Evolutionary conservation across 2,888 invertebrate genomes (phyloP).

Genomic region (Stegophylla sp.): DNA sequence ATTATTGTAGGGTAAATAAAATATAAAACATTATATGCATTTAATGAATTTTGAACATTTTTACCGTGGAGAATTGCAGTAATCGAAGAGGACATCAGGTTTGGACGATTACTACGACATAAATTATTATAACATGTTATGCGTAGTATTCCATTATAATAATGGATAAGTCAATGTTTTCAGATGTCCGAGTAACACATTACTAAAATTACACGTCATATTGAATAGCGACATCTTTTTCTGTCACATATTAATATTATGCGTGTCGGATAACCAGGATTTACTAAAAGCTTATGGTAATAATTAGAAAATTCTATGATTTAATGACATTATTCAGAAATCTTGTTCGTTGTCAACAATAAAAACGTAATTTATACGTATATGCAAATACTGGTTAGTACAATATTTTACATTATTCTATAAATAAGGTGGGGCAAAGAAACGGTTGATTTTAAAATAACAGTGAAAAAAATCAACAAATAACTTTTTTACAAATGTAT

Average conservation of each 20-base stretch:
- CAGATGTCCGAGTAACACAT: background rate
- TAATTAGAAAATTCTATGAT: background rate
- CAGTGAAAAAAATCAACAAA: no score
- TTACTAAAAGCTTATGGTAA: slow-evolving; percentile 49
- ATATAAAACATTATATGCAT: no score
- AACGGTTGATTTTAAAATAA: no score
- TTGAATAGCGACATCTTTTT: no score
- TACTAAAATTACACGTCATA: no score
- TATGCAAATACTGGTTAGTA: background rate
- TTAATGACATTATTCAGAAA: background rate
- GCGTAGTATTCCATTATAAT: background rate
- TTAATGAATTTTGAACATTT: no score
- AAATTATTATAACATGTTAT: slow-evolving; percentile 24
- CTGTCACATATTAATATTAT: no score
- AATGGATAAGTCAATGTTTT: slow-evolving; percentile 14
- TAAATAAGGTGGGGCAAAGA: no score
- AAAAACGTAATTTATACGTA: no score
- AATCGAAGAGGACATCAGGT: background rate
- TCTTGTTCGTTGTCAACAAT: background rate
- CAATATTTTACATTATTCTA: no score
- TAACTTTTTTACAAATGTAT: no score
- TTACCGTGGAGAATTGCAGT: background rate
- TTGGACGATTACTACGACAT: background rate
- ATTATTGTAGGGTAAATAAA: no score
- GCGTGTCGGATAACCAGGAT: background rate